Evolutionary conservation across 2,888 invertebrate genomes (phyloP).

Genomic region (Clitarchus hookeri): DNA sequence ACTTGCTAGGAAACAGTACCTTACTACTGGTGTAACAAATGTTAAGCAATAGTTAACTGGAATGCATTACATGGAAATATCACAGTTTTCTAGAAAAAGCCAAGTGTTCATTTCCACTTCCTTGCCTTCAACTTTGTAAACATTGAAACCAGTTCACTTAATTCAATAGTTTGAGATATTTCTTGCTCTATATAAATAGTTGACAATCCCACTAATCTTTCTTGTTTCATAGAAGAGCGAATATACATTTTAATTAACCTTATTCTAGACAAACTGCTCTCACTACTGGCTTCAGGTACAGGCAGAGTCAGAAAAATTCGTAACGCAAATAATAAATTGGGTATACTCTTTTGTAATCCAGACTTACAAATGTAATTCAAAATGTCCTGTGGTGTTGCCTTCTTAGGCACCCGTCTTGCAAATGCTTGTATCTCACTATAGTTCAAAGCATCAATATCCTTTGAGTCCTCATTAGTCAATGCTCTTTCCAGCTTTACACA

Average conservation of each 20-base stretch:
- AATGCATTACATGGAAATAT: too few relatives aligned
- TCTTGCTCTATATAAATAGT: not conserved
- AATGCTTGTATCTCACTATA: not conserved
- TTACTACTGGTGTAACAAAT: too few relatives aligned
- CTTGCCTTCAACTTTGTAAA: too few relatives aligned
- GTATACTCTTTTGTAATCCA: not conserved
- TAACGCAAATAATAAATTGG: too few relatives aligned
- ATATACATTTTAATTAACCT: not conserved
- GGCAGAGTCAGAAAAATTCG: not conserved
- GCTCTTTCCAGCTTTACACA: conserved; percentile 18
- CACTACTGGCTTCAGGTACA: not conserved
- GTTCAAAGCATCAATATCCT: conserved; percentile 5
- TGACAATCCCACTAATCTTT: not conserved
- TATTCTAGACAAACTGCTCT: not conserved
- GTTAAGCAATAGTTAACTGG: too few relatives aligned
- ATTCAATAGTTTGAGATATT: too few relatives aligned
- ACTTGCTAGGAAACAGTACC: too few relatives aligned
- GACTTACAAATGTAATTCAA: not conserved
- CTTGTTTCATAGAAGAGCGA: not conserved
- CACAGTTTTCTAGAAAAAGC: too few relatives aligned
- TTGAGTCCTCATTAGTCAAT: not conserved
- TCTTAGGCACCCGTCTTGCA: conserved; percentile 23
- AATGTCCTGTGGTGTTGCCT: not conserved
- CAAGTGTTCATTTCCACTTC: too few relatives aligned
- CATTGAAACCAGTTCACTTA: too few relatives aligned